Percentiles rank a stretch among this genome's conserved stretches.
Conservation (phyloP, 2,797 vertebrate species). For the Microcaecilia unicolor region DNA sequence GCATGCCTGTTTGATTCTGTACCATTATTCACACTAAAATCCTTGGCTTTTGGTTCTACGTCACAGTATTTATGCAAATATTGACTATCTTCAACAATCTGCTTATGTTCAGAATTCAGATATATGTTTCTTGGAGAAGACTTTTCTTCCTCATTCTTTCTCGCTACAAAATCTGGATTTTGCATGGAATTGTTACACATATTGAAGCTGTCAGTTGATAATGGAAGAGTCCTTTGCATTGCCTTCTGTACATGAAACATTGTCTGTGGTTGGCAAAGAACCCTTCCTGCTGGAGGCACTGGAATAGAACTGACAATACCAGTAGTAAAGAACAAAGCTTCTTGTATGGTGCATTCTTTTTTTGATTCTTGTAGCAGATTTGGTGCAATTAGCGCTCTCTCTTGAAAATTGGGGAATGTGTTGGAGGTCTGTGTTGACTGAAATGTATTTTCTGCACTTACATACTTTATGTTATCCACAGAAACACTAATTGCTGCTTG, state of each 20-base stretch:
- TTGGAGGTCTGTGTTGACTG: slow-evolving; percentile 57
- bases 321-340: slow-evolving; percentile 85
- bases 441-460: slow-evolving; percentile 61
- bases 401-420: slow-evolving; percentile 46
- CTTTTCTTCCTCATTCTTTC: slow-evolving; percentile 28
- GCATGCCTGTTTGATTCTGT: slow-evolving; percentile 21
- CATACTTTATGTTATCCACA: slow-evolving; percentile 75
- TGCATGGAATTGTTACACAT: slow-evolving; percentile 19
- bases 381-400: slow-evolving; percentile 28
- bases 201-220: slow-evolving; percentile 36
- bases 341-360: slow-evolving; percentile 74
- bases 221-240: slow-evolving; percentile 23
- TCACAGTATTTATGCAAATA: slow-evolving; percentile 13
- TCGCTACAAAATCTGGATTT: neutral
- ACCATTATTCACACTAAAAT: slow-evolving; percentile 13
- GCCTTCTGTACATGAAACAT: slow-evolving; percentile 44
- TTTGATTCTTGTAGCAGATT: slow-evolving; percentile 42
- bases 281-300: slow-evolving; percentile 81
- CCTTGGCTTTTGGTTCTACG: slow-evolving; percentile 10
- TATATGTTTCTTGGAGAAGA: slow-evolving; percentile 38
- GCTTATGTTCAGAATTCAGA: slow-evolving; percentile 26
- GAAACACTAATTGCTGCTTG: slow-evolving; percentile 92
- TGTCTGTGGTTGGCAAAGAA: slow-evolving; percentile 60
- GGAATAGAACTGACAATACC: slow-evolving; percentile 87
- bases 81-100: slow-evolving; percentile 6